A percentile compares a stretch with the other conserved stretches of the same genome.
Evolutionary conservation across 2,797 vertebrate species (phyloP).

Genomic region (Danionella dracula): DNA sequence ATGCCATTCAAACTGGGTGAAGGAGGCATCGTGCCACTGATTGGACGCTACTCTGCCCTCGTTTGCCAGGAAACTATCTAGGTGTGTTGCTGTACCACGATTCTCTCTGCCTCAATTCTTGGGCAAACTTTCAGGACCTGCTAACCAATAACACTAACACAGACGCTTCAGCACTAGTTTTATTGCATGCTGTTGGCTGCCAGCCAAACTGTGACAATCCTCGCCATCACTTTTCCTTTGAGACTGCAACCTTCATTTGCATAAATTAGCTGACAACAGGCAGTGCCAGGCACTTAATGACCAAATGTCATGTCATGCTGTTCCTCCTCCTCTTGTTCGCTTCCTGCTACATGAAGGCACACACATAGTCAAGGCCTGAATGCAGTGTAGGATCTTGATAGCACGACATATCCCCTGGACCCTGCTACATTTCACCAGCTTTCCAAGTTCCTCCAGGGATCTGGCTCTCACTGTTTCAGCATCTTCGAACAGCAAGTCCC

Average conservation of each 20-base stretch:
- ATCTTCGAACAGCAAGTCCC: conserved; percentile 7
- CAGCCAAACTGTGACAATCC: conserved; percentile 50
- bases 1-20: conserved; percentile 66
- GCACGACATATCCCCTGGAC: conserved; percentile 26
- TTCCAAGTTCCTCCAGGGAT: conserved; percentile 32
- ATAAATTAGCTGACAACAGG: conserved; percentile 68
- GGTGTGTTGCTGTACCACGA: conserved; percentile 16
- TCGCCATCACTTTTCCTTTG: conserved; percentile 42
- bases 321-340: conserved; percentile 20
- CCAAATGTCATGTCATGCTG: conserved; percentile 48
- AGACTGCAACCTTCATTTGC: conserved; percentile 63
- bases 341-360: conserved; percentile 14
- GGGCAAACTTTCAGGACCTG: conserved; percentile 49
- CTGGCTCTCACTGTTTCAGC: conserved; percentile 13
- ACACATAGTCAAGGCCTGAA: conserved; percentile 6
- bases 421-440: conserved; percentile 34
- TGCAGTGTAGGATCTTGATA: conserved; percentile 14
- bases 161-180: conserved; percentile 51
- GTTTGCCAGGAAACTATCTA: conserved; percentile 56
- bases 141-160: conserved; percentile 39
- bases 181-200: conserved; percentile 48
- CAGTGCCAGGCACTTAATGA: conserved; percentile 61
- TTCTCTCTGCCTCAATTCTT: conserved; percentile 8
- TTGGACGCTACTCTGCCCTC: conserved; percentile 66
- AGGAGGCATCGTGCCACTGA: conserved; percentile 59